Evolutionary conservation across 2,113 vertebrate genomes (phyloP), one percentile per base, ranked within the genome.

Genomic region (Mugil cephalus): DNA sequence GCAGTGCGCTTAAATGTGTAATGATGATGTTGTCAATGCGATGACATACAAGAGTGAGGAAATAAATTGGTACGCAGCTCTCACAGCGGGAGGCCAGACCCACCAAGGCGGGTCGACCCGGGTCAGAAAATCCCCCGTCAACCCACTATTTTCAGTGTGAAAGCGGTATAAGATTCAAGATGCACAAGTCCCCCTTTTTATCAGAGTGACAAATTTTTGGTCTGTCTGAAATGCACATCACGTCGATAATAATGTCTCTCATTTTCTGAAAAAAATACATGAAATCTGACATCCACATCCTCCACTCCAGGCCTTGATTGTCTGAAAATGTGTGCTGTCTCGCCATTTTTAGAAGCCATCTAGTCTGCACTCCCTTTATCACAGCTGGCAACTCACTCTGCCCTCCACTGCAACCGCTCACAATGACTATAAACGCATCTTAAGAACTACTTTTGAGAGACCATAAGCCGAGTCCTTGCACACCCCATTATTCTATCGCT

Each of bases 391-490:
- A 8, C 35, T 35, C 30, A 36, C 30, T 35, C 14, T 9, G n/a
- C 34, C 42, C 43, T 38, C 5, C 8, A 64, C 8, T 4, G 3
- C 35, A 38, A 24, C 4, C 47, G 39, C 35, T 8, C 11, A 46
- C 17, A 60, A 36, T 3, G 7, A 54, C 54, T n/a, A 40, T 47
- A 47, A 60, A 46, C 39, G 51, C 30, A 19, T 69, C 51, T 47
- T 54, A 47, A 53, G 48, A 6, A 54, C 55, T 53, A 61, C 42
- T 68, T 61, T 48, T 34, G 40, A 54, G 18, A 56, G 48, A 34
- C 48, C 35, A 54, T 61, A 47, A 39, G 52, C 65, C 15, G 47
- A 53, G 8, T 21, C 39, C 10, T 51, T 51, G 46, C 18, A 35
- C 46, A 40, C 17, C 61, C 61, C 4, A 64, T 64, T 39, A 64